These are phyloP conservation scores for Sclerodermus sp. DNA, from an alignment of 2,888 invertebrate genomes.

Conservation along the genomic window DNA sequence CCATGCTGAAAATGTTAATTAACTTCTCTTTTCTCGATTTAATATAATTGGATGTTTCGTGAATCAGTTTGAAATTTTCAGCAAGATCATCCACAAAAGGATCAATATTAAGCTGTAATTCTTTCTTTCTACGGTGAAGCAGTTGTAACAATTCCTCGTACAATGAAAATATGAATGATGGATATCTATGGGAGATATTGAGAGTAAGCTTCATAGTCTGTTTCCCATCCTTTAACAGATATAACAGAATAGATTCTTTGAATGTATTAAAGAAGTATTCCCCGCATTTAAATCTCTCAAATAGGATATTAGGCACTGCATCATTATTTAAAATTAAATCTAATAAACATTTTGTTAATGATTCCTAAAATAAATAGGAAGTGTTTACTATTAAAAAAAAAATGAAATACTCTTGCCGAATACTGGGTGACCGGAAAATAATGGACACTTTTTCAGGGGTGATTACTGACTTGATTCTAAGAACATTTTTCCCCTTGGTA, in stretches of 20 bases:
- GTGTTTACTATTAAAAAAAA: slow-evolving; percentile 9
- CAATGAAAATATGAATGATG: slow-evolving; percentile 38
- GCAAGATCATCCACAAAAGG: slow-evolving; percentile 34
- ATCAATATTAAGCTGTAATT: slow-evolving; percentile 15
- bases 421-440: too few species aligned
- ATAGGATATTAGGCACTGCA: slow-evolving; percentile 8
- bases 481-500: too few species aligned
- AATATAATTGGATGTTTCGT: slow-evolving; percentile 27
- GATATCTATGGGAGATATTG: slow-evolving; percentile 25
- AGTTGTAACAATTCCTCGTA: slow-evolving; percentile 44
- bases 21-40: slow-evolving; percentile 34
- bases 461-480: too few species aligned
- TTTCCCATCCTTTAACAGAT: slow-evolving; percentile 33
- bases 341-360: slow-evolving; percentile 20
- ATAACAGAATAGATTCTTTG: slow-evolving; percentile 39
- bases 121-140: slow-evolving; percentile 30
- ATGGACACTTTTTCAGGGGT: too few species aligned
- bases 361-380: slow-evolving; percentile 17
- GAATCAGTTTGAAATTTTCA: slow-evolving; percentile 26
- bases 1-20: slow-evolving; percentile 40
- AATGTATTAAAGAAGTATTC: slow-evolving; percentile 50
- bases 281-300: slow-evolving; percentile 40
- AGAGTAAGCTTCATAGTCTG: slow-evolving; percentile 36
- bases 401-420: slow-evolving; percentile 9
- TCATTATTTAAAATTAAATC: slow-evolving; percentile 18